Base-by-base conservation (phyloP, 2,113 vertebrate species). In the Piaya cayana region DNA sequence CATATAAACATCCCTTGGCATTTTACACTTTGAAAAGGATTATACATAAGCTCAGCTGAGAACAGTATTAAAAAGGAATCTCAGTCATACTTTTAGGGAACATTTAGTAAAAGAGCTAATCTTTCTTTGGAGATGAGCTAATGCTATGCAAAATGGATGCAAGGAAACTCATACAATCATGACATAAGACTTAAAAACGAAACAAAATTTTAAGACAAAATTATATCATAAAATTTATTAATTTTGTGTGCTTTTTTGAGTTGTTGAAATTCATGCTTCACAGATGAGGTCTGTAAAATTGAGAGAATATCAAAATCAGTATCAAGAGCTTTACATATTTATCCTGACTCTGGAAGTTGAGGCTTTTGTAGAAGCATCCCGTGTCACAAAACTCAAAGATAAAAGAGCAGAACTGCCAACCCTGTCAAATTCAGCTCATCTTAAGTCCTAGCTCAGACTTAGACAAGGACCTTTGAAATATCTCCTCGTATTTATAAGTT, bases 21-120 rank as follows among this genome's bases (percentile, higher is more conserved):
- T 96, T 96, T 95, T 93, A 92, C 87, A 90, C 84, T 97, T 91
- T 90, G 91, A 92, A 96, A 93, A 96, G 90, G 88, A 94, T 96
- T 96, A 96, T 93, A 88, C 76, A 69, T 85, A 95, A 95, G 84
- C 92, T 91, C 50, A 80, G 82, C 88, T 81, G 87, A 95, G 93
- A 93, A 91, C 34, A 92, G 89, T 58, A 93, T 96, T 96, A 93
- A 94, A 95, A 96, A 94, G 58, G 75, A 96, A 85, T 95, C 84
- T 88, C 92, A 92, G 92, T 92, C 86, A 90, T 88, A 94, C 72
- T 95, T 95, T 86, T 90, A 23, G 78, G 82, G 76, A 88, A 65
- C 55, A 67, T 84, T 96, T 89, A 93, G 71, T 69, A 84, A 75
- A n/a, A 71, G 76, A 83, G 82, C 56, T 90, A 92, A 88, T 93